These are phyloP conservation scores for Saturnia pavonia DNA, from an alignment of 2,888 invertebrate genomes.

Conservation along the genomic window DNA sequence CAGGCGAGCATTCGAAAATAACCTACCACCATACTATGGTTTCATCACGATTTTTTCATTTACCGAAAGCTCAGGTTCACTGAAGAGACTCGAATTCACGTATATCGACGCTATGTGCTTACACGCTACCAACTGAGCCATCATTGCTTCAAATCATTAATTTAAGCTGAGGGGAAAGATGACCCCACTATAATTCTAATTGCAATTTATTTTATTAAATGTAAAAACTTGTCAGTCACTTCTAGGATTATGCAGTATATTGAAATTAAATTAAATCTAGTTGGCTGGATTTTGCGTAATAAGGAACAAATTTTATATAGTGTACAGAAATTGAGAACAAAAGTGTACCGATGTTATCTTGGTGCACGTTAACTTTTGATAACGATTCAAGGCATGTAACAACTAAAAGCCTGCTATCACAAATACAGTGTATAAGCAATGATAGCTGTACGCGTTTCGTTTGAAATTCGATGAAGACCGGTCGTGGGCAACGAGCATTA, in stretches of 20 bases:
- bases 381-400: not conserved
- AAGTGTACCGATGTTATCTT: not conserved
- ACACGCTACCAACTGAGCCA: no score
- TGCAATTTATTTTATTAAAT: not conserved
- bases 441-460: not conserved
- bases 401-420: not conserved
- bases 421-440: not conserved
- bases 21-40: no score
- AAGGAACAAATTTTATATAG: not conserved
- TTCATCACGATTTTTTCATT: no score
- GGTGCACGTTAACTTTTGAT: not conserved
- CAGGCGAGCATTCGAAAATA: no score
- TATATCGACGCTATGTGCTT: no score
- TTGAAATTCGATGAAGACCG: conserved; percentile 39
- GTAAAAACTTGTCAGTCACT: not conserved
- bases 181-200: not conserved
- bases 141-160: no score
- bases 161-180: not conserved
- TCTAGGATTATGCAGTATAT: not conserved
- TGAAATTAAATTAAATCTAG: not conserved
- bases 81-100: no score
- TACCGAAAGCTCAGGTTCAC: no score
- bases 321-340: not conserved
- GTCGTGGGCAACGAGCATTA: conserved; percentile 48
- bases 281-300: not conserved